phyloP scores from a whole-genome alignment of 2,888 invertebrate species.

The Phaedon cochleariae region DNA sequence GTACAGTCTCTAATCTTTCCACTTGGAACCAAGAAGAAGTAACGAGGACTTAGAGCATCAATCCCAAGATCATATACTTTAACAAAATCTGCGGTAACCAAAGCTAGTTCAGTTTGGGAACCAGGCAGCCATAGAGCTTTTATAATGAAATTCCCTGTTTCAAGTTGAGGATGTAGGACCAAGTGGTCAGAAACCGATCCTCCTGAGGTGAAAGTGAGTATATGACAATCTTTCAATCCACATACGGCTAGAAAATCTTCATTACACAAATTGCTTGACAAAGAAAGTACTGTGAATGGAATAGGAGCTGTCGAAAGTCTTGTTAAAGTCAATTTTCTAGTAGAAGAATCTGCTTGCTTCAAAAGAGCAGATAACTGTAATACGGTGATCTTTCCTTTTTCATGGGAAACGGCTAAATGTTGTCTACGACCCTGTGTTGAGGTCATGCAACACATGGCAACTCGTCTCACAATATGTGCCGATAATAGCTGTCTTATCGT shows the following conservation, averaged over 20 bases:
- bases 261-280: constrained; percentile 93
- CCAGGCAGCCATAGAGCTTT: constrained; percentile 96
- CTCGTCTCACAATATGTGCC: constrained; percentile 89
- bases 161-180: constrained; percentile 89
- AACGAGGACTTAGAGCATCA: constrained; percentile 90
- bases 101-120: constrained; percentile 92
- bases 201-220: constrained; percentile 86
- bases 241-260: constrained; percentile 96
- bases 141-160: constrained; percentile 92
- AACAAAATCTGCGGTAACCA: constrained; percentile 96
- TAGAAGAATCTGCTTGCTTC: constrained; percentile 94
- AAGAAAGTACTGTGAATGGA: constrained; percentile 92
- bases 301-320: constrained; percentile 92
- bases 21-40: constrained; percentile 94
- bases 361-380: constrained; percentile 90
- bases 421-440: constrained; percentile 93
- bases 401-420: constrained; percentile 94
- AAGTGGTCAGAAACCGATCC: constrained; percentile 92
- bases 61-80: constrained; percentile 93
- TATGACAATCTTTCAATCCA: constrained; percentile 95
- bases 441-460: constrained; percentile 94
- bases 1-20: constrained; percentile 93
- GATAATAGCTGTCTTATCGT: constrained; percentile 92
- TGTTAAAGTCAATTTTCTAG: constrained; percentile 90
- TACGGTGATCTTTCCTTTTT: constrained; percentile 97